phyloP scores from a whole-genome alignment of 1,140 invertebrate species.

The Hypsibius dujardini region DNA sequence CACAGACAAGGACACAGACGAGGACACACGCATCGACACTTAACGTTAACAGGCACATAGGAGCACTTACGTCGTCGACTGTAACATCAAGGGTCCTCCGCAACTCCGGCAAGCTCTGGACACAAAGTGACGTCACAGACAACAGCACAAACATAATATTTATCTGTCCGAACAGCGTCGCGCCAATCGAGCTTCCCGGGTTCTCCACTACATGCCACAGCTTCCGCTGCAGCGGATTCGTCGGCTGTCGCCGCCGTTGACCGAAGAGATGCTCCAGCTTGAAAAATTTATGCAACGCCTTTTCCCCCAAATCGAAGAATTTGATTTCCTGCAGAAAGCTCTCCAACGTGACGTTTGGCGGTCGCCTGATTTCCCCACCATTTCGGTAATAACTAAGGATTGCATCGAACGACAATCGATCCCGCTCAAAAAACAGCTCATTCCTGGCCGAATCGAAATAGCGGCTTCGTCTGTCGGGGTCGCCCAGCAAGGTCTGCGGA shows the following conservation, averaged over 20 bases:
- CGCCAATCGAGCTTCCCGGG: neutral
- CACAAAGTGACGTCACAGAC: neutral
- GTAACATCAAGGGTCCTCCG: neutral
- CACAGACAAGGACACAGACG: too few relatives aligned
- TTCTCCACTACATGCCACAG: slow-evolving; percentile 21
- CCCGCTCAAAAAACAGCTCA: slow-evolving; percentile 98
- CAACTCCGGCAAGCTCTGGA: neutral
- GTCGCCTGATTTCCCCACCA: slow-evolving; percentile 78
- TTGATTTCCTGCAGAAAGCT: slow-evolving; percentile 39
- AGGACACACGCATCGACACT: too few relatives aligned
- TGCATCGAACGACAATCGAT: slow-evolving; percentile 95
- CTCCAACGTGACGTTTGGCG: slow-evolving; percentile 92
- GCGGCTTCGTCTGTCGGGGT: slow-evolving; percentile 89
- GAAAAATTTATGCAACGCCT: neutral
- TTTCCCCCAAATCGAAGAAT: neutral
- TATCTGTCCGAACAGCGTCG: neutral
- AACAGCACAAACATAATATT: slow-evolving; percentile 17
- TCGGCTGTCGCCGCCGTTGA: slow-evolving; percentile 21
- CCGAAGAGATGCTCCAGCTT: neutral
- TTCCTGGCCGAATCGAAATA: slow-evolving; percentile 95
- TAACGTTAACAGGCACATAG: neutral
- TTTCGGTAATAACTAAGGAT: slow-evolving; percentile 99
- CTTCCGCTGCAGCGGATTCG: slow-evolving; percentile 24
- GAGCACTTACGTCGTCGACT: neutral
- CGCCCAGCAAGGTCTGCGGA: slow-evolving; percentile 90